Conservation (phyloP, 2,113 vertebrate genomes). For the Rhagologus leucostigma region DNA sequence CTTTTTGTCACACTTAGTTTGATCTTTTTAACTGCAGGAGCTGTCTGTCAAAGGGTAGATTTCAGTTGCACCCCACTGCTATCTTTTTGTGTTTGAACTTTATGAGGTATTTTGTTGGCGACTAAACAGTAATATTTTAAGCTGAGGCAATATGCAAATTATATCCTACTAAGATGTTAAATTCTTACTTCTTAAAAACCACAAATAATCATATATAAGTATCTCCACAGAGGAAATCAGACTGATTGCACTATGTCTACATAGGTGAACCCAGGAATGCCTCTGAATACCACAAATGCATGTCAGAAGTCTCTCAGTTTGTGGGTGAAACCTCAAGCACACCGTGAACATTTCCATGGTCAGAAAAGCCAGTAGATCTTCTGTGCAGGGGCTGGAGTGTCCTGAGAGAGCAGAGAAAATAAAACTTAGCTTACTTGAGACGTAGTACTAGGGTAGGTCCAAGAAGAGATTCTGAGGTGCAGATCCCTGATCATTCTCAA, state of each 20-base stretch:
- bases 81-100: neutral
- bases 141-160: neutral
- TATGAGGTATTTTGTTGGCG: neutral
- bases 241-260: neutral
- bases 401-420: neutral
- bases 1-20: neutral
- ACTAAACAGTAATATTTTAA: neutral
- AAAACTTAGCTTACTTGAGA: neutral
- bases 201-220: neutral
- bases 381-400: neutral
- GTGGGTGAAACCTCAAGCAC: neutral
- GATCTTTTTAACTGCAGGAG: neutral
- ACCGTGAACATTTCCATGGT: rapidly evolving
- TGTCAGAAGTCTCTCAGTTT: neutral
- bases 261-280: neutral
- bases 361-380: neutral
- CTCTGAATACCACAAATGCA: neutral
- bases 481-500: rapidly evolving
- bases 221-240: neutral
- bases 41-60: neutral
- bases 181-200: neutral
- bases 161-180: neutral
- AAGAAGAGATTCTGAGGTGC: neutral
- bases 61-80: neutral
- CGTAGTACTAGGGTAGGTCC: rapidly evolving